phyloP scores from a whole-genome alignment of 1,140 invertebrate species.

The Dysdera silvatica region DNA sequence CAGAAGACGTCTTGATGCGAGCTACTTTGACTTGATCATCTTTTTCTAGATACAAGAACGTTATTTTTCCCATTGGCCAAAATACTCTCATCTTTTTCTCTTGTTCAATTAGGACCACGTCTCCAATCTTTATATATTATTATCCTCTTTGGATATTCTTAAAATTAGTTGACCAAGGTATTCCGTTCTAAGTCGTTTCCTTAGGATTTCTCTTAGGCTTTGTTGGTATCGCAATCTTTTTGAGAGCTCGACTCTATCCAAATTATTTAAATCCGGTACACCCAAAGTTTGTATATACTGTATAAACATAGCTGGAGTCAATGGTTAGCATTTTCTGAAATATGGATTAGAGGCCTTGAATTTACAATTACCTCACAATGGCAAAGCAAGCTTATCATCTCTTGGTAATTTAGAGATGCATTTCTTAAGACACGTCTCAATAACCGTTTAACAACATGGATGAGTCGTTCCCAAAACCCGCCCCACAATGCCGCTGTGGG shows the following conservation, averaged over 20 bases:
- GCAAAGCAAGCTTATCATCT: slow-evolving; percentile 22
- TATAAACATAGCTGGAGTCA: not conserved
- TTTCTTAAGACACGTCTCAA: not conserved
- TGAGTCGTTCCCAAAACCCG: not conserved
- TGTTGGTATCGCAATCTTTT: not conserved
- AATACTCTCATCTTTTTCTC: not conserved
- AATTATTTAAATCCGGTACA: not conserved
- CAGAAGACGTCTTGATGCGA: too few species aligned
- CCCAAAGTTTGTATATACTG: not conserved
- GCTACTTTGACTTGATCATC: too few species aligned
- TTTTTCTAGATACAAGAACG: too few species aligned
- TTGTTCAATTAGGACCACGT: too few species aligned
- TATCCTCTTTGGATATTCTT: too few species aligned
- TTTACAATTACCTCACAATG: slow-evolving; percentile 25
- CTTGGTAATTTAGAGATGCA: slow-evolving; percentile 3
- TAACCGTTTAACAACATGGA: not conserved
- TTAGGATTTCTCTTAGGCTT: not conserved
- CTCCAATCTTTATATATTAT: too few species aligned
- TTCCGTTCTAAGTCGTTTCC: not conserved
- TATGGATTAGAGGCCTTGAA: slow-evolving; percentile 20
- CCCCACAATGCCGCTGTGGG: not conserved
- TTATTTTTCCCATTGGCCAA: too few species aligned
- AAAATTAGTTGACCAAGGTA: not conserved
- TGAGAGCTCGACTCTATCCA: not conserved
- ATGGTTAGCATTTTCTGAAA: slow-evolving; percentile 19